Conservation (phyloP, 2,888 invertebrate species). For the Phrixothrix hirtus region DNA sequence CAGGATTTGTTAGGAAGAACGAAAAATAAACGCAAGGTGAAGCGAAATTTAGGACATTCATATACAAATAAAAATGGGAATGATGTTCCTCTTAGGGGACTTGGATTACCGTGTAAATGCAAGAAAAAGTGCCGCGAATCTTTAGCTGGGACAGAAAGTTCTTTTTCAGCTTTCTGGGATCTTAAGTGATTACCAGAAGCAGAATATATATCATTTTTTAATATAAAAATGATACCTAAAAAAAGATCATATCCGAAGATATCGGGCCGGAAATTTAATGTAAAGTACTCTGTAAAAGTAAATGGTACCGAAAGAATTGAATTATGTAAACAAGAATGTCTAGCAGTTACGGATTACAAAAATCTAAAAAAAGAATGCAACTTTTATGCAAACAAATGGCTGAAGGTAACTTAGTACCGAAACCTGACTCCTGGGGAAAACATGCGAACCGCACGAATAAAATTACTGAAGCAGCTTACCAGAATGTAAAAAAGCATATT, state of each 20-base stretch:
- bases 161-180: conserved; percentile 27
- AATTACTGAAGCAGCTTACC: conserved; percentile 16
- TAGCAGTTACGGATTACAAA: conserved; percentile 25
- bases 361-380: conserved; percentile 24
- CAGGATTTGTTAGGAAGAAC: neutral
- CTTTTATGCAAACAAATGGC: too few species aligned
- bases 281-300: conserved; percentile 24
- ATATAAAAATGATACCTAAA: conserved; percentile 14
- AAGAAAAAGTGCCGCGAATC: conserved; percentile 18
- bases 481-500: conserved; percentile 28
- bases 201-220: too few species aligned
- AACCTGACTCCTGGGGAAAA: conserved; percentile 22
- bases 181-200: conserved; percentile 18
- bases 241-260: conserved; percentile 26
- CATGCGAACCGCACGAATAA: too few species aligned
- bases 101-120: conserved; percentile 10
- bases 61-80: neutral
- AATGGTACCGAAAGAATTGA: too few species aligned
- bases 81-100: neutral
- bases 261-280: conserved; percentile 17
- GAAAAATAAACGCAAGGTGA: too few species aligned
- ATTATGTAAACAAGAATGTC: conserved; percentile 27
- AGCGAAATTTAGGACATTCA: too few species aligned
- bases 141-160: conserved; percentile 15
- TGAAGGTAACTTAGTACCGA: too few species aligned